Percentiles rank a stretch among this genome's conserved stretches.
phyloP scores from a whole-genome alignment of 2,888 invertebrate species.

The Sminthurinus aureus region DNA sequence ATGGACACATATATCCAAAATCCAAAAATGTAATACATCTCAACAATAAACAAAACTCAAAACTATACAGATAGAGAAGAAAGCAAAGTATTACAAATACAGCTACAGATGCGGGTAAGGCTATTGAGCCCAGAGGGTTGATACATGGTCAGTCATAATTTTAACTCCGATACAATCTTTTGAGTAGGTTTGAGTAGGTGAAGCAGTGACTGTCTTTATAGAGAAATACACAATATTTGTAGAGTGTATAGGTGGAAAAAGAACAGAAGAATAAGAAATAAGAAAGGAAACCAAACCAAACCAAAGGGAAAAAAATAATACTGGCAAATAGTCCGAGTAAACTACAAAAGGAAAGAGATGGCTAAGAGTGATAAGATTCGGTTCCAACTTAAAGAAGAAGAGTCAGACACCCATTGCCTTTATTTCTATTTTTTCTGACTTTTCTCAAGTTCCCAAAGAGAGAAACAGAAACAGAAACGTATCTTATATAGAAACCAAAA shows the following conservation, averaged over 20 bases:
- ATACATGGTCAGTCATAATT: slow-evolving; percentile 40
- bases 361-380: slow-evolving; percentile 33
- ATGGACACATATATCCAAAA: too few relatives aligned
- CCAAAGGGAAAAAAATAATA: slow-evolving; percentile 13
- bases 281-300: slow-evolving; percentile 5
- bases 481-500: background rate
- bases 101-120: slow-evolving; percentile 18
- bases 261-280: background rate
- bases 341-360: slow-evolving; percentile 41
- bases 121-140: slow-evolving; percentile 21
- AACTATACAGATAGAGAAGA: background rate
- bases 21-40: background rate
- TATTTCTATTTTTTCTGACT: slow-evolving; percentile 22
- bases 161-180: slow-evolving; percentile 42
- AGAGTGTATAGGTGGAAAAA: slow-evolving; percentile 9
- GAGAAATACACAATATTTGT: background rate
- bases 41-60: background rate
- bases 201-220: background rate
- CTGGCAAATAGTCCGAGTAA: slow-evolving; percentile 33
- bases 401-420: slow-evolving; percentile 30
- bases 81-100: too few relatives aligned
- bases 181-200: slow-evolving; percentile 8
- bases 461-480: background rate
- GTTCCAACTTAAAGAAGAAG: slow-evolving; percentile 21
- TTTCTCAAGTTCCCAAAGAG: background rate